Evolutionary conservation across 2,113 vertebrate genomes (phyloP).

Genomic region (Aphelocoma coerulescens): DNA sequence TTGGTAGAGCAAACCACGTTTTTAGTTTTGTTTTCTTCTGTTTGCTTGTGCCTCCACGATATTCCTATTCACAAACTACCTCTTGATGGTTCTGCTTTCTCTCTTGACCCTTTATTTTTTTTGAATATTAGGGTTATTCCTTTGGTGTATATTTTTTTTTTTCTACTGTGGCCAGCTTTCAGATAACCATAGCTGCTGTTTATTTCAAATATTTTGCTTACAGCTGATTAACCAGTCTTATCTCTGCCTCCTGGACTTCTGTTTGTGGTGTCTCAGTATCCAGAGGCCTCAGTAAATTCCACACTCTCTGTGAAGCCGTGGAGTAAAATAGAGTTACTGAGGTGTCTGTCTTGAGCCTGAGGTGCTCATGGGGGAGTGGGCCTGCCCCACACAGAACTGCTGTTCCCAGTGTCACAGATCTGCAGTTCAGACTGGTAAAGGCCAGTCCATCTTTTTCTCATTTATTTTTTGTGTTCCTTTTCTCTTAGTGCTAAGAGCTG

Average conservation of each 20-base stretch:
- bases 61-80: neutral
- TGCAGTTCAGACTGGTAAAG: neutral
- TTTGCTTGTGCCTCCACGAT: neutral
- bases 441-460: neutral
- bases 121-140: neutral
- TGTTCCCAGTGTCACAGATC: neutral
- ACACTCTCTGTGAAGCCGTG: neutral
- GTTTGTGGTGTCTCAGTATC: neutral
- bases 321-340: neutral
- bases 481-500: neutral
- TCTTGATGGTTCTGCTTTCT: neutral
- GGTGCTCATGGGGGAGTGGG: neutral
- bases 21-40: neutral
- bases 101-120: neutral
- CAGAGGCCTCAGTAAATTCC: neutral
- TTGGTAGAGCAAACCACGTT: neutral
- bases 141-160: neutral
- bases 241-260: neutral
- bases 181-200: neutral
- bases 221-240: neutral
- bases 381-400: neutral
- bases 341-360: neutral
- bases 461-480: neutral
- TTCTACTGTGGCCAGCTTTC: neutral
- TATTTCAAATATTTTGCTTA: neutral